phyloP scores from a whole-genome alignment of 2,888 invertebrate species.

The Epinotia demarniana region DNA sequence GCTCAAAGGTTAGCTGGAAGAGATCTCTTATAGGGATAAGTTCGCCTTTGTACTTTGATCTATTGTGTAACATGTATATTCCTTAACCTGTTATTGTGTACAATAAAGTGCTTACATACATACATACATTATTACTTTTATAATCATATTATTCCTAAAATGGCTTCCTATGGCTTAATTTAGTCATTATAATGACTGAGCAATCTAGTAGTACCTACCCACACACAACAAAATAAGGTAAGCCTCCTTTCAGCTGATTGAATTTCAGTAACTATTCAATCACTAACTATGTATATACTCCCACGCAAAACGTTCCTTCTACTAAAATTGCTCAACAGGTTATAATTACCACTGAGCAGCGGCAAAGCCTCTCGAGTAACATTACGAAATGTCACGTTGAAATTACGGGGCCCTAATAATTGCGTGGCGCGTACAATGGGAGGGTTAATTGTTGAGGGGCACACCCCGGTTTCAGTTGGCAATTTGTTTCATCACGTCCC shows the following conservation, averaged over 20 bases:
- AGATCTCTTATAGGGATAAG: too few species aligned
- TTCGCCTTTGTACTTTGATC: too few species aligned
- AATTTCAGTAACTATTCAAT: neutral
- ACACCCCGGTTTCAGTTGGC: slow-evolving; percentile 32
- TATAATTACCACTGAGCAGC: slow-evolving; percentile 25
- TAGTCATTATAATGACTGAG: too few species aligned
- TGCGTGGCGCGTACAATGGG: slow-evolving; percentile 29
- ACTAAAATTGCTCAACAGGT: slow-evolving; percentile 18
- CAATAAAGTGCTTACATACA: too few species aligned
- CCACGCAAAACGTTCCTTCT: neutral
- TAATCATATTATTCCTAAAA: too few species aligned
- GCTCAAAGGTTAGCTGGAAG: too few species aligned
- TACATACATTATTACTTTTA: too few species aligned
- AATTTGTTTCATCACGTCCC: slow-evolving; percentile 33
- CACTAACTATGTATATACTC: slow-evolving; percentile 7
- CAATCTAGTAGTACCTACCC: too few species aligned
- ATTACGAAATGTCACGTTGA: slow-evolving; percentile 14
- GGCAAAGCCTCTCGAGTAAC: slow-evolving; percentile 12
- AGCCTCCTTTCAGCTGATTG: neutral
- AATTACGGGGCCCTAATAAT: slow-evolving; percentile 33
- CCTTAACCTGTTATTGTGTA: too few species aligned
- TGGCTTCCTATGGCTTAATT: too few species aligned
- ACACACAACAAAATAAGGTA: too few species aligned
- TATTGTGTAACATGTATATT: too few species aligned
- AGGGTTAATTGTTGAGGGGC: slow-evolving; percentile 37